phyloP scores from a whole-genome alignment of 2,113 vertebrate species.

The Bufo gargarizans region DNA sequence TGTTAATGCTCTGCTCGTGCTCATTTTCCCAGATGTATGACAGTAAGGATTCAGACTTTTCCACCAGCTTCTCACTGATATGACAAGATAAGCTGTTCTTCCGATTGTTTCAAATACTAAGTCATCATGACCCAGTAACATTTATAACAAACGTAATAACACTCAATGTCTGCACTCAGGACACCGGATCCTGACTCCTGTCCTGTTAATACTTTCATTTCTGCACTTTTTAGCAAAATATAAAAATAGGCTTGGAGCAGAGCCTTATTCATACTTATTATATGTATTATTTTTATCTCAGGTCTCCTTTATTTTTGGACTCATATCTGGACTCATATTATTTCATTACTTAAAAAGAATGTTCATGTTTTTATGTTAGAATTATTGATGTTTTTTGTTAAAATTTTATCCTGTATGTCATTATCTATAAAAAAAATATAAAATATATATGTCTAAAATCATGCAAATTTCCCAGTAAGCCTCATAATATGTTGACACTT shows the following conservation, averaged over 20 bases:
- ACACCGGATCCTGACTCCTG: background rate
- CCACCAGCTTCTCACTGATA: background rate
- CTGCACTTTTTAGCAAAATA: background rate
- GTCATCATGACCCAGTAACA: conserved; percentile 36
- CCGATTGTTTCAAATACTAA: background rate
- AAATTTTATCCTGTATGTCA: too few species aligned
- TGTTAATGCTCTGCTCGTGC: background rate
- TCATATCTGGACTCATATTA: too few species aligned
- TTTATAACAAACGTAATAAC: conserved; percentile 1
- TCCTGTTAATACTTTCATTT: background rate
- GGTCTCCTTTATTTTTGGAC: too few species aligned
- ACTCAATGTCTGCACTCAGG: background rate
- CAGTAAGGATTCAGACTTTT: background rate
- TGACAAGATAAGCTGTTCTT: conserved; percentile 28
- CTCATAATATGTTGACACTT: too few species aligned
- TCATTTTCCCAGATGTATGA: background rate
- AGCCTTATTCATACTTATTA: background rate
- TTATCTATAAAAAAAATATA: too few species aligned
- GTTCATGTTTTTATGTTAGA: too few species aligned
- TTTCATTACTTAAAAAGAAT: too few species aligned
- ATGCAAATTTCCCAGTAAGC: too few species aligned
- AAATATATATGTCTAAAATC: too few species aligned
- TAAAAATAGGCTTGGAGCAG: background rate
- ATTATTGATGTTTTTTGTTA: too few species aligned
- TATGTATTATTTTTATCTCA: background rate